phyloP scores from a whole-genome alignment of 2,797 vertebrate genomes.

The Typhlichthys eigenmanni region DNA sequence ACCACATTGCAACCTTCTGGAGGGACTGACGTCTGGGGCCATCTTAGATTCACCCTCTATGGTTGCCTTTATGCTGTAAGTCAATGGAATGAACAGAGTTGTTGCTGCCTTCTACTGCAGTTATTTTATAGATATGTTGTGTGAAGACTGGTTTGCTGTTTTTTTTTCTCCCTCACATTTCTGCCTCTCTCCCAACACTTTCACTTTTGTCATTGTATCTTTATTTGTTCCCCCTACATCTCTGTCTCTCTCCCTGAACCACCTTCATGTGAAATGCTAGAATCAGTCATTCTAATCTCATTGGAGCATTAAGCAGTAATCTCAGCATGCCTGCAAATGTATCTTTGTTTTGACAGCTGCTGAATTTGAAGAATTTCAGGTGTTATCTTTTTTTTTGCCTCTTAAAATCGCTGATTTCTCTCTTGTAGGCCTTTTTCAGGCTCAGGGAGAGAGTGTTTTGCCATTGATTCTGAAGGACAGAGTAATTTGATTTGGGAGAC shows the following conservation, averaged over 20 bases:
- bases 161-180: background rate
- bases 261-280: conserved; percentile 44
- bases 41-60: no score
- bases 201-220: background rate
- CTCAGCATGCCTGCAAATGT: conserved; percentile 23
- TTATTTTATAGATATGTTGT: no score
- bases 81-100: no score
- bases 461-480: conserved; percentile 42
- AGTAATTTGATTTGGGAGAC: conserved; percentile 41
- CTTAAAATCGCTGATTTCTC: conserved; percentile 26
- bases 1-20: no score
- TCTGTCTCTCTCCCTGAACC: background rate
- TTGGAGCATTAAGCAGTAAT: conserved; percentile 45
- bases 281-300: conserved; percentile 38
- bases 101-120: no score
- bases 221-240: background rate
- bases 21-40: no score
- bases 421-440: conserved; percentile 1
- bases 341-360: conserved; percentile 22
- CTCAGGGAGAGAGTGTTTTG: conserved; percentile 17
- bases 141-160: background rate
- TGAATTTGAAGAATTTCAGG: conserved; percentile 30
- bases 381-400: conserved; percentile 8
- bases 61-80: no score
- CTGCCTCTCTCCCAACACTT: background rate